Evolutionary conservation across 2,888 invertebrate genomes (phyloP).

Genomic region (Dascillus cervinus): DNA sequence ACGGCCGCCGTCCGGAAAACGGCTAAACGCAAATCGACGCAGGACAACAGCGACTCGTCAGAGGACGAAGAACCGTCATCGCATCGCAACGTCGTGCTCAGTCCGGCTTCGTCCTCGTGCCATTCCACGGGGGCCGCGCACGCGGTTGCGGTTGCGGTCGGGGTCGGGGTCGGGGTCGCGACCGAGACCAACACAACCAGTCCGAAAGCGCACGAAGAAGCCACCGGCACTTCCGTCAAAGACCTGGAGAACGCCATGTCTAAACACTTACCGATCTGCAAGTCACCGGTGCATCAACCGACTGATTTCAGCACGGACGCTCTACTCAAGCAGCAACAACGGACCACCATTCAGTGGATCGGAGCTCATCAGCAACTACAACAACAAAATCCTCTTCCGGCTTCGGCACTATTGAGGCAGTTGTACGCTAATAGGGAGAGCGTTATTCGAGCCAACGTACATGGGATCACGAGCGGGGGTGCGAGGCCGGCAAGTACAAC

Average conservation of each 20-base stretch:
- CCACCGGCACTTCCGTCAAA: slow-evolving; percentile 62
- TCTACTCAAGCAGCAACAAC: slow-evolving; percentile 70
- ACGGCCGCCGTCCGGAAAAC: slow-evolving; percentile 42
- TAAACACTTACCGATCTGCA: slow-evolving; percentile 71
- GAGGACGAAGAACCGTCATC: slow-evolving; percentile 41
- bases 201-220: slow-evolving; percentile 44
- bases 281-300: slow-evolving; percentile 58
- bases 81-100: slow-evolving; percentile 44
- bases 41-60: slow-evolving; percentile 43
- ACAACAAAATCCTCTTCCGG: slow-evolving; percentile 60
- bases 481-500: slow-evolving; percentile 32
- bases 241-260: slow-evolving; percentile 96
- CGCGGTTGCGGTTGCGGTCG: slow-evolving; percentile 47
- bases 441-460: slow-evolving; percentile 84
- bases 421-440: slow-evolving; percentile 91
- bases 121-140: slow-evolving; percentile 52
- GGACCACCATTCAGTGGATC: slow-evolving; percentile 89
- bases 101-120: slow-evolving; percentile 57
- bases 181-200: slow-evolving; percentile 37
- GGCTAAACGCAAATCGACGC: slow-evolving; percentile 54
- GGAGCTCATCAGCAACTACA: slow-evolving; percentile 67
- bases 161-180: slow-evolving; percentile 47
- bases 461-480: slow-evolving; percentile 47
- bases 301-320: slow-evolving; percentile 87
- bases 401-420: slow-evolving; percentile 82